A percentile compares a stretch with the other conserved stretches of the same genome.
These are phyloP conservation scores for Sphenopsis melanotis DNA, from an alignment of 2,797 vertebrate genomes.

Conservation along the genomic window DNA sequence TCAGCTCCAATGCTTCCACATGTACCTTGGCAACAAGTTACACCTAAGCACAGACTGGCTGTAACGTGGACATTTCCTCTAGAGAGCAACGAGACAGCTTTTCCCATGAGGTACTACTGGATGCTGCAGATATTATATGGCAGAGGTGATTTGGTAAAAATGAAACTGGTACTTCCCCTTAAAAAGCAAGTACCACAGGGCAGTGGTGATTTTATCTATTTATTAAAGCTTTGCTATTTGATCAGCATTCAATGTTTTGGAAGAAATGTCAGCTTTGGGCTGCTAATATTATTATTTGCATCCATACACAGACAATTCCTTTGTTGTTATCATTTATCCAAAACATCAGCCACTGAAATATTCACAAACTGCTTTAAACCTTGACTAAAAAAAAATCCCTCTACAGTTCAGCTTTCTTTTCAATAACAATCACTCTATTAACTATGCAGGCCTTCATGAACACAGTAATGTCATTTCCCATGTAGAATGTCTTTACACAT, in stretches of 20 bases:
- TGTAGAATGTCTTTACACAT: constrained; percentile 28
- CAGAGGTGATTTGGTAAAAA: constrained; percentile 61
- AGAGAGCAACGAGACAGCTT: constrained; percentile 35
- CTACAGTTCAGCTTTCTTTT: constrained; percentile 54
- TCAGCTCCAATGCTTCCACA: constrained; percentile 41
- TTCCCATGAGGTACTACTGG: constrained; percentile 51
- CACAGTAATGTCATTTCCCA: constrained; percentile 22
- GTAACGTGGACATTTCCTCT: background rate
- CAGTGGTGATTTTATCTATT: constrained; percentile 40
- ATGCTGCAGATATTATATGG: constrained; percentile 49
- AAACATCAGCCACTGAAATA: constrained; percentile 55
- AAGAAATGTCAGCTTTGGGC: constrained; percentile 58
- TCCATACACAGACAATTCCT: constrained; percentile 26
- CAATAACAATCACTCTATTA: background rate
- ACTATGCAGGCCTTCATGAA: constrained; percentile 38
- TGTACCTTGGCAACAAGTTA: constrained; percentile 35
- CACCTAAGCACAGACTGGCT: background rate
- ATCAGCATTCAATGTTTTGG: constrained; percentile 64
- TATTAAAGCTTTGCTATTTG: constrained; percentile 60
- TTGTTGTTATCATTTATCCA: constrained; percentile 22
- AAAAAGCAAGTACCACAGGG: constrained; percentile 43
- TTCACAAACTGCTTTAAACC: constrained; percentile 36
- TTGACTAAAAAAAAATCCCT: constrained; percentile 66
- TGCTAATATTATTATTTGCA: constrained; percentile 11
- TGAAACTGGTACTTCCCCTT: constrained; percentile 11